Evolutionary conservation across 2,797 vertebrate genomes (phyloP), one percentile per base, ranked within the genome.

Genomic region (Setipinna tenuifilis): DNA sequence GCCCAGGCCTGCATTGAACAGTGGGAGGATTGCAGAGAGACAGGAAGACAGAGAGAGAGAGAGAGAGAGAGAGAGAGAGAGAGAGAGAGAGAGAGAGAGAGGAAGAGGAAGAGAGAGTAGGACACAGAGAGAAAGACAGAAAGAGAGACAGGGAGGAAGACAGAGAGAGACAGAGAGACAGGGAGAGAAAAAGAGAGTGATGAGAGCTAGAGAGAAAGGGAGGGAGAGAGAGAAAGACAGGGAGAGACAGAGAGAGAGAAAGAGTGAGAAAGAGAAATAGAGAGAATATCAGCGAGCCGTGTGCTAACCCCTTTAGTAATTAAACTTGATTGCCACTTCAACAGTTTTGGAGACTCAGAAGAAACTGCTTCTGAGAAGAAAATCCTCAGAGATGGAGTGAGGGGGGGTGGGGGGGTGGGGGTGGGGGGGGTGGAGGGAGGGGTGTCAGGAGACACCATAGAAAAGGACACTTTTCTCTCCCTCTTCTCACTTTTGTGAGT

Each of bases 271-370:
- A 59, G 17, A 21, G 58, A 59, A 17, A 71, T 23, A 6, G 21
- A 80, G 48, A 84, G 35, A n/a, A 16, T 44, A 85, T 71, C 81
- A 61, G 71, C 16, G 31, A 85, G 85, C 48, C 57, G 71, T 65
- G 21, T 31, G 83, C 19, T 6, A 83, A 46, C 86, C 16, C 82
- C 84, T 89, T 57, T 85, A 61, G 85, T 90, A 89, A 89, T 89
- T 89, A 88, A 88, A 89, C 87, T 87, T 85, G 86, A 90, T 90
- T 91, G 89, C 87, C 87, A 87, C 88, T 90, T 88, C 85, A 88
- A 78, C 81, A 48, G 61, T 41, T 81, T 83, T 86, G 86, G 84
- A 81, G 81, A 78, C 61, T 65, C 41, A 11, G 57, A 57, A 65
- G 58, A 58, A 82, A 78, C 83, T 81, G 71, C 58, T 82, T 81